Base-by-base conservation (phyloP, 2,797 vertebrate species). In the Neostethus bicornis region DNA sequence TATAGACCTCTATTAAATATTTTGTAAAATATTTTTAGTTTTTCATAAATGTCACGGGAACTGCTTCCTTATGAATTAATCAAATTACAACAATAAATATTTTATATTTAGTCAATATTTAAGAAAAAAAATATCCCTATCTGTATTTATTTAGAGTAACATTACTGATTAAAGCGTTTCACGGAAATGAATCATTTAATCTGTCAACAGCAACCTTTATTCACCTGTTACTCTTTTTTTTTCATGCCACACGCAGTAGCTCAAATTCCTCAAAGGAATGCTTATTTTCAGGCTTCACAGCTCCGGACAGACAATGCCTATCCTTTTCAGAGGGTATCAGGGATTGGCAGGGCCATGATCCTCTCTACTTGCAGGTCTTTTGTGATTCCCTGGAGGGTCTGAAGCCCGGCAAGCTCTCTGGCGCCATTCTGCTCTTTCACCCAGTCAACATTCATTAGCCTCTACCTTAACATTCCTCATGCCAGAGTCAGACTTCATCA, bases 321-420 rank as follows among this genome's bases (percentile, higher is more conserved):
- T 77, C 81, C 80, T 67, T 89, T 89, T 87, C 66, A 88, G 81
- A 84, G 77, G 82, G 66, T 83, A 84, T 86, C 83, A 72, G 72
- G 75, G 74, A 82, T 77, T 80, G 84, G 80, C 85, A 84, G 71
- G 73, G 78, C 78, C 83, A 59, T 60, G 67, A 83, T 85, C 85
- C 77, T 77, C 51, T 71, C 68, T 65, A 54, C 75, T 74, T 66
- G 61, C 78, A 70, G 70, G 73, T 82, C 77, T 79, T 85, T 85
- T 88, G 75, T 85, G 70, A 76, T 72, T 82, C 80, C 76, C 77
- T 49, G 50, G 73, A 79, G 75, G 71, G 61, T 56, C 52, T 32
- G 75, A 79, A 73, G 77, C 72, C 79, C 34, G 75, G 68, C 69
- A 48, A 70, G 79, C 75, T 77, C 75, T 79, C 72, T 72, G 77